A percentile compares a stretch with the other conserved stretches of the same genome.
Evolutionary conservation across 1,140 invertebrate genomes (phyloP).

Genomic region (Chelonus insularis): DNA sequence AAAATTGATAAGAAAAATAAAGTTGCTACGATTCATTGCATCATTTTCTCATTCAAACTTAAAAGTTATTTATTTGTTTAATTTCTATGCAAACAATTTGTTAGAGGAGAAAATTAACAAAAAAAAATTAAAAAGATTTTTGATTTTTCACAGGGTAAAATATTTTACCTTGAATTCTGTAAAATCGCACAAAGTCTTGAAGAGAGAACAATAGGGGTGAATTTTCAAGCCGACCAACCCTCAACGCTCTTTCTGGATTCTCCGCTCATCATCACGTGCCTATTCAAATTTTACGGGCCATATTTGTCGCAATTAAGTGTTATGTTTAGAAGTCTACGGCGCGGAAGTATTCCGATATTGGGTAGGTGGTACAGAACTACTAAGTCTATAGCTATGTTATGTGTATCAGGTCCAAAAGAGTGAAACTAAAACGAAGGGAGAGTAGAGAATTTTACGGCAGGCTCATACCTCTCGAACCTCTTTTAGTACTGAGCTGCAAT

Average conservation of each 20-base stretch:
- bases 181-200: no score
- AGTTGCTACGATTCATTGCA: no score
- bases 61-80: no score
- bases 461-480: background rate
- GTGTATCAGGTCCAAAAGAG: background rate
- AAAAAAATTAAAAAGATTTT: no score
- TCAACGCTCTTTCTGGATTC: background rate
- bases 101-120: no score
- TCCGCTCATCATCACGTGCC: conserved; percentile 43
- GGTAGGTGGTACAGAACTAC: background rate
- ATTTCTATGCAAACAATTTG: no score
- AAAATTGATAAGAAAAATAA: no score
- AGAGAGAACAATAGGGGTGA: background rate
- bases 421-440: background rate
- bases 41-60: no score
- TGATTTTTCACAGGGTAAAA: no score
- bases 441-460: conserved; percentile 8
- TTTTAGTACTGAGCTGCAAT: conserved; percentile 6
- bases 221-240: background rate
- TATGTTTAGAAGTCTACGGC: conserved; percentile 47
- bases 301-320: conserved; percentile 58
- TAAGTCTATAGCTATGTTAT: background rate
- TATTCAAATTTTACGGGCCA: conserved; percentile 57
- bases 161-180: no score
- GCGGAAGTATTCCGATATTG: conserved; percentile 46